Conservation (phyloP, 2,888 invertebrate species). For the Buathra laborator region DNA sequence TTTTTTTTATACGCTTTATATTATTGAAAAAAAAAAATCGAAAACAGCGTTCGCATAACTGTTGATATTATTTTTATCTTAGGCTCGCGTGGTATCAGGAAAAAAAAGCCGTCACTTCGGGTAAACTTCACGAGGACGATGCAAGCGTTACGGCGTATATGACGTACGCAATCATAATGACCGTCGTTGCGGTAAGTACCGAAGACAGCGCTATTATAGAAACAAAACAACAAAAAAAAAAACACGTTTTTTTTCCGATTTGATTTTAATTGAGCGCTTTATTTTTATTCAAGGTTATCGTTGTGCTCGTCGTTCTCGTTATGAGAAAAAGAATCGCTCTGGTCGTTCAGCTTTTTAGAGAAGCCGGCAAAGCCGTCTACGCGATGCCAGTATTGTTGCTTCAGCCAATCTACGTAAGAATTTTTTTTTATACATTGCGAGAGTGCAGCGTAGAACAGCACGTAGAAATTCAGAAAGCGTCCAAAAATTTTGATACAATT, state of each 20-base stretch:
- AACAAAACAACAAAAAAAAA: conserved; percentile 9
- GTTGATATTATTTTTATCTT: not conserved
- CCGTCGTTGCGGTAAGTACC: conserved; percentile 86
- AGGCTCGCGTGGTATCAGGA: conserved; percentile 85
- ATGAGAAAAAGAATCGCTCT: conserved; percentile 88
- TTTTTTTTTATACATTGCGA: not conserved
- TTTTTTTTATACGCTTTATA: not conserved
- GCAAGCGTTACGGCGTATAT: conserved; percentile 85
- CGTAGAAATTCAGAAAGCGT: no score
- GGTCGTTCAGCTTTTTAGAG: conserved; percentile 88
- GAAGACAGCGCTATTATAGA: not conserved
- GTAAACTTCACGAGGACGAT: conserved; percentile 77
- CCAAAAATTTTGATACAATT: no score
- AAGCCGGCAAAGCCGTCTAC: conserved; percentile 89
- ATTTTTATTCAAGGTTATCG: conserved; percentile 79
- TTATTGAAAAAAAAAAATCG: not conserved
- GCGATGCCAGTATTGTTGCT: conserved; percentile 88
- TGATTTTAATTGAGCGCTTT: conserved; percentile 1
- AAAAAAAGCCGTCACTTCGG: conserved; percentile 76
- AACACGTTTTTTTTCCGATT: not conserved
- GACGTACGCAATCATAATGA: conserved; percentile 87
- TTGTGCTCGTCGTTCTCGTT: conserved; percentile 87
- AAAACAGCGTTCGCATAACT: not conserved
- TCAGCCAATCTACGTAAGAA: conserved; percentile 88
- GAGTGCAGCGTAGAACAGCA: no score